Base-by-base conservation (phyloP, 2,113 vertebrate species). In the Aleadryas rufinucha region DNA sequence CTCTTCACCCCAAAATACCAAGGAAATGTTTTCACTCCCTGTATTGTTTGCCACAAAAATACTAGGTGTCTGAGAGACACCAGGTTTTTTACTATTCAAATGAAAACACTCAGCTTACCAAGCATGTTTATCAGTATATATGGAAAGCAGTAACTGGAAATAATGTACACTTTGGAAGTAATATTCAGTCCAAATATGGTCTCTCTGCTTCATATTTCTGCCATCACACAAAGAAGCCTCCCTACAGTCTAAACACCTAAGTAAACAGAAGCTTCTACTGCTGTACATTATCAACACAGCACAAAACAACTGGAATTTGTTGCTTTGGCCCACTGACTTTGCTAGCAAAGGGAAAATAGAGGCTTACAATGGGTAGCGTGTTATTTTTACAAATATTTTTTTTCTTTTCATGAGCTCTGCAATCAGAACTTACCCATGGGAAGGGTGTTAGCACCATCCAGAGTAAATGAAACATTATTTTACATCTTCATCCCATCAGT, bases 281-380 rank as follows among this genome's bases (percentile, higher is more conserved):
- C 24, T 72, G 15, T 61, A 39, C 4, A 4, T 42, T 70, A 68
- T 9, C 42, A 80, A 9, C 8, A 39, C 7, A 50, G 20, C 18
- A 53, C 14, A 63, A 75, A 96, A 45, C 12, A 65, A 23, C 19
- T 23, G 14, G 30, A 80, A 64, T 53, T 50, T 7, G 9, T 22
- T 57, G 15, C 33, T 90, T 88, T 63, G 33, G 13, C 35, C 33
- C 23, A 35, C 16, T 4, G 21, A 39, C 18, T 59, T 64, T 53
- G 49, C 11, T 19, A 14, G 42, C 20, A 19, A 8, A 74, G 24
- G 7, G 33, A 35, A 74, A 87, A 72, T 0, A 1, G 9, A 80
- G 8, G 10, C 6, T 72, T 60, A 35, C 63, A 26, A 66, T 1
- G 6, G 31, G 3, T 19, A 63, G 16, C 0, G 1, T 6, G 1